phyloP scores from a whole-genome alignment of 2,797 vertebrate species.

The Microtus agrestis region DNA sequence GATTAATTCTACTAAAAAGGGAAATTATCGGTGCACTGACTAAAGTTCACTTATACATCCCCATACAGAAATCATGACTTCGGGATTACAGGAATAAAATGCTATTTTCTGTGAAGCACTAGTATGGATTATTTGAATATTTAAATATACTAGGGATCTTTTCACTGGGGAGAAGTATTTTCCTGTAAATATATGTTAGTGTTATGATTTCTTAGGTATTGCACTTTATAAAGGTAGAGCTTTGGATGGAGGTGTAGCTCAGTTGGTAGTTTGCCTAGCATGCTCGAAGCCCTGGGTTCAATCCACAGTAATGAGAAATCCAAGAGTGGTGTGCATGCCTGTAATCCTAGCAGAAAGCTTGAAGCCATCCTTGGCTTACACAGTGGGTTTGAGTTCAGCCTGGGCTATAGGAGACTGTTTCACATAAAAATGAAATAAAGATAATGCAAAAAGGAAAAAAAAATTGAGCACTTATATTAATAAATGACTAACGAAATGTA shows the following conservation, averaged over 20 bases:
- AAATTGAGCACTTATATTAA: constrained; percentile 17
- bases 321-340: background rate
- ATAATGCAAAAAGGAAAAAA: background rate
- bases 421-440: background rate
- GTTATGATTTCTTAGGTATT: constrained; percentile 13
- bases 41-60: constrained; percentile 92
- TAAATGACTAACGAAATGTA: constrained; percentile 38
- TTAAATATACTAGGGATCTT: constrained; percentile 57
- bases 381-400: background rate
- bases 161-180: constrained; percentile 61
- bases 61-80: constrained; percentile 91
- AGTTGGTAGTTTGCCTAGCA: background rate
- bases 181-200: constrained; percentile 46
- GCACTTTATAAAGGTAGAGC: background rate
- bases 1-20: constrained; percentile 87
- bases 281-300: background rate
- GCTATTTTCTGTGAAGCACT: constrained; percentile 87
- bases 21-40: constrained; percentile 87
- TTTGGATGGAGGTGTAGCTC: background rate
- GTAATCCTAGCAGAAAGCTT: background rate
- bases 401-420: background rate
- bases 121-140: constrained; percentile 78
- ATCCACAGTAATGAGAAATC: background rate
- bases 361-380: background rate
- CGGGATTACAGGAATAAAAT: constrained; percentile 93